Conservation (phyloP, 1,140 invertebrate genomes). For the Bombyx mori region ASM3026992v2 NC_085111.1:11989501-11990000, state of each 20-base stretch:
- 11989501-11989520: no score
- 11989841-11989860: slow-evolving; percentile 60
- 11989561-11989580: no score
- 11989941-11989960: slow-evolving; percentile 63
- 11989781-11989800: slow-evolving; percentile 45
- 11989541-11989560: no score
- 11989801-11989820: slow-evolving; percentile 56
- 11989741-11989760: slow-evolving; percentile 67
- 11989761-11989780: slow-evolving; percentile 49
- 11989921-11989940: slow-evolving; percentile 57
- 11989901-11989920: slow-evolving; percentile 50
- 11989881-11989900: slow-evolving; percentile 65
- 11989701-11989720: no score
- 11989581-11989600: no score
- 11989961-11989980: slow-evolving; percentile 70
- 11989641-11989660: no score
- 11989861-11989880: slow-evolving; percentile 67
- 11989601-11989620: no score
- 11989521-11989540: no score
- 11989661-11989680: no score
- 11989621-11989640: no score
- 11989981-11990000: slow-evolving; percentile 71
- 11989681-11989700: no score
- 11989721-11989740: slow-evolving; percentile 21
- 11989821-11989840: slow-evolving; percentile 57